Conservation (phyloP, 2,113 vertebrate genomes). For the Thomomys bottae region DNA sequence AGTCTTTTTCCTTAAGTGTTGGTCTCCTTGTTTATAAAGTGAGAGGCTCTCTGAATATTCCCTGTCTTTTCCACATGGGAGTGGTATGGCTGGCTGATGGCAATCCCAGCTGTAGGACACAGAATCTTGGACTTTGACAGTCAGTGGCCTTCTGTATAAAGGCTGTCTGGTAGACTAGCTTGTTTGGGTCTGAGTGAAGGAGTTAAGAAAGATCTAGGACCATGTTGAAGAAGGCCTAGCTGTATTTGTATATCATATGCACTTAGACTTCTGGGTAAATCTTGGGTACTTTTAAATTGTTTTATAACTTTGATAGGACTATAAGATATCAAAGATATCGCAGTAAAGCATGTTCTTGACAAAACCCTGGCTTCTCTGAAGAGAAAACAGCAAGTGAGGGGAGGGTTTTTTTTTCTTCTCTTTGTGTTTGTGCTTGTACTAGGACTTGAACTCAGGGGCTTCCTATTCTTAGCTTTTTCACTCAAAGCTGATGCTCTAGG, state of each 20-base stretch:
- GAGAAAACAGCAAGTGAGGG: not conserved
- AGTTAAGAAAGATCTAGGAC: not conserved
- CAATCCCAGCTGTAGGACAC: not conserved
- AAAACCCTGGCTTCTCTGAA: not conserved
- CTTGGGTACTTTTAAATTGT: not conserved
- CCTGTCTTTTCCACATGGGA: not conserved
- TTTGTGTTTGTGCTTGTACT: too few species aligned
- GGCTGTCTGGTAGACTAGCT: not conserved
- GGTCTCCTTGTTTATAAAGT: not conserved
- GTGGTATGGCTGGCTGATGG: not conserved
- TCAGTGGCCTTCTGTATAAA: not conserved
- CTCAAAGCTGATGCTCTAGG: too few species aligned
- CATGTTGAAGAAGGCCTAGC: not conserved
- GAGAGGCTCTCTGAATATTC: not conserved
- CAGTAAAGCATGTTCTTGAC: not conserved
- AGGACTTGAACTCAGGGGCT: too few species aligned
- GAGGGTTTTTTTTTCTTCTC: not conserved
- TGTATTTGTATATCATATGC: not conserved
- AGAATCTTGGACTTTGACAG: not conserved
- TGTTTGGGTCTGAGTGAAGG: conserved; percentile 15
- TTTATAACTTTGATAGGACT: conserved; percentile 15
- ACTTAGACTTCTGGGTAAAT: conserved; percentile 50
- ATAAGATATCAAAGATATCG: conserved; percentile 8
- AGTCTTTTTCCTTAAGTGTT: not conserved
- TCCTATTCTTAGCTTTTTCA: too few species aligned